Evolutionary conservation across 2,113 vertebrate genomes (phyloP).

Genomic region (Dasypus novemcinctus): DNA sequence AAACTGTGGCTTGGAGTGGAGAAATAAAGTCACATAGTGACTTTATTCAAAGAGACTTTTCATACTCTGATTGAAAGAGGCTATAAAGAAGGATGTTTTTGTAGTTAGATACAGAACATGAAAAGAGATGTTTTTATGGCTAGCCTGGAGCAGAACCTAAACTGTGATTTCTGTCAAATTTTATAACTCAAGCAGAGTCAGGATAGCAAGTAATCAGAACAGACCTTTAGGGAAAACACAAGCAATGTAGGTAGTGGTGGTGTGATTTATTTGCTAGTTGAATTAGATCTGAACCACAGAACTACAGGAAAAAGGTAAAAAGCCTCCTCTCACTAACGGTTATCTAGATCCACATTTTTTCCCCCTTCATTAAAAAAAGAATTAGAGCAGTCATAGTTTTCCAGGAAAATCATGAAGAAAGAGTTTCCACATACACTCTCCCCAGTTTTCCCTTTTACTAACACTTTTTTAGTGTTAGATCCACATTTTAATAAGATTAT

Average conservation of each 20-base stretch:
- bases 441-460: too few species aligned
- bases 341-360: background rate
- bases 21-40: background rate
- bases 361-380: too few species aligned
- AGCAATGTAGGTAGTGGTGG: background rate
- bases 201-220: conserved; percentile 60
- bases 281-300: conserved; percentile 5
- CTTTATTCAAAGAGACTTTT: conserved; percentile 21
- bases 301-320: background rate
- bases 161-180: conserved; percentile 64
- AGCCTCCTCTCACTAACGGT: background rate
- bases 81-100: conserved; percentile 37
- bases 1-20: background rate
- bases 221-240: conserved; percentile 57
- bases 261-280: conserved; percentile 44
- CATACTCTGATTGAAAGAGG: conserved; percentile 43
- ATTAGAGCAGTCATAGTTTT: too few species aligned
- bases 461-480: background rate
- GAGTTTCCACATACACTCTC: too few species aligned
- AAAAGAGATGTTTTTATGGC: conserved; percentile 55
- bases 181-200: conserved; percentile 59
- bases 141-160: conserved; percentile 54
- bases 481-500: conserved; percentile 26
- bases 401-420: too few species aligned
- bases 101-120: conserved; percentile 47